Base-by-base conservation (phyloP, 2,888 invertebrate genomes). In the Gasteruption jaculator region DNA sequence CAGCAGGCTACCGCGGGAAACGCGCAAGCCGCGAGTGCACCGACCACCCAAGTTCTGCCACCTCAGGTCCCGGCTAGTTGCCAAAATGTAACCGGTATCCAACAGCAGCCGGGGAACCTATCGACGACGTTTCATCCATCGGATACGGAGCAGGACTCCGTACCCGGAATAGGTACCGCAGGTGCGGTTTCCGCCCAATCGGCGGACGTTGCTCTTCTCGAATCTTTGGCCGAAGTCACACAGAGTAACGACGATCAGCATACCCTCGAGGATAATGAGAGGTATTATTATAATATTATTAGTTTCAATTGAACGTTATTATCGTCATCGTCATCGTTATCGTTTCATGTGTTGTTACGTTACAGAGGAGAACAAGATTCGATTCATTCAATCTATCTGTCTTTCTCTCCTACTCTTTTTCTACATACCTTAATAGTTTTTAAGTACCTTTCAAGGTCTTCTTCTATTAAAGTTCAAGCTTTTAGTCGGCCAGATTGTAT, bases 211-310 rank as follows among this genome's bases (percentile, higher is more conserved):
- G 65, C 68, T 8, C 65, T 72, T 3, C 57, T 71, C 18, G 72
- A 73, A 44, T 69, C 69, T 25, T 63, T 73, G 18, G 68, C 67
- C 3, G 72, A 73, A 55, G 71, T 70, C 14, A 68, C 68, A 20
- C 69, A 71, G 46, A 58, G 62, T 38, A 58, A 48, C 36, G 72
- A 71, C 33, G 72, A 72, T 44, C 65, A 63, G 27, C 67, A 65
- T 19, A 48, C 65, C 38, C 68, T 65, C 46, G 74, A 74, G 56
- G 74, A 74, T 55, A 70, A 71, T 49, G 74, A 74, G 64, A 74
- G 74, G 74, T 73, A 51, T 53, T 57, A 33, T n/a, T n/a, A n/a
- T n/a, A n/a, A n/a, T n/a, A n/a, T n/a, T n/a, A n/a, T n/a, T n/a
- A n/a, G n/a, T n/a, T n/a, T n/a, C n/a, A n/a, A n/a, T n/a, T n/a